phyloP scores from a whole-genome alignment of 2,797 vertebrate genomes.

The Sebastes goodei region DNA sequence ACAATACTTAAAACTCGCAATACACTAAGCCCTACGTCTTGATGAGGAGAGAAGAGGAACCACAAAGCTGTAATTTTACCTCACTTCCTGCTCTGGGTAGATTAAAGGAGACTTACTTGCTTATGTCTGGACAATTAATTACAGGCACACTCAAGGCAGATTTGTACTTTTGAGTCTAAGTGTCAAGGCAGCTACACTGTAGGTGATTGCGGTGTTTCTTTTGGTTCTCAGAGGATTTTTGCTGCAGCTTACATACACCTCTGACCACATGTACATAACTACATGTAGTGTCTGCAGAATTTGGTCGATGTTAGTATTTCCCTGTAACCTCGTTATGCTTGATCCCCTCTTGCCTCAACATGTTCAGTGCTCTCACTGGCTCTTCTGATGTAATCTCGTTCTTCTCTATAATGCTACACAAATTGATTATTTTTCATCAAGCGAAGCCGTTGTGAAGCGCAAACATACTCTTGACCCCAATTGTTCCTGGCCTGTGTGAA shows the following conservation, averaged over 20 bases:
- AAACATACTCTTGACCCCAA: not conserved
- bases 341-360: not conserved
- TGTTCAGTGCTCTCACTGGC: not conserved
- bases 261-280: not conserved
- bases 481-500: not conserved
- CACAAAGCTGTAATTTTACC: not conserved
- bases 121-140: not conserved
- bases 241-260: not conserved
- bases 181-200: not conserved
- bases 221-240: not conserved
- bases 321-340: not conserved
- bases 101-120: not conserved
- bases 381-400: not conserved
- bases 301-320: not conserved
- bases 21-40: not conserved
- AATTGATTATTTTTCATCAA: not conserved
- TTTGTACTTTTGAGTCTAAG: not conserved
- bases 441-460: not conserved
- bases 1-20: too few species aligned
- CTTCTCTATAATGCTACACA: not conserved
- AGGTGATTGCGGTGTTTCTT: not conserved
- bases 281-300: not conserved
- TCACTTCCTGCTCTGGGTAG: conserved; percentile 2
- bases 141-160: not conserved
- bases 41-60: not conserved